A percentile compares a stretch with the other conserved stretches of the same genome.
Conservation (phyloP, 2,797 vertebrate species). For the Pangasius macronema region DNA sequence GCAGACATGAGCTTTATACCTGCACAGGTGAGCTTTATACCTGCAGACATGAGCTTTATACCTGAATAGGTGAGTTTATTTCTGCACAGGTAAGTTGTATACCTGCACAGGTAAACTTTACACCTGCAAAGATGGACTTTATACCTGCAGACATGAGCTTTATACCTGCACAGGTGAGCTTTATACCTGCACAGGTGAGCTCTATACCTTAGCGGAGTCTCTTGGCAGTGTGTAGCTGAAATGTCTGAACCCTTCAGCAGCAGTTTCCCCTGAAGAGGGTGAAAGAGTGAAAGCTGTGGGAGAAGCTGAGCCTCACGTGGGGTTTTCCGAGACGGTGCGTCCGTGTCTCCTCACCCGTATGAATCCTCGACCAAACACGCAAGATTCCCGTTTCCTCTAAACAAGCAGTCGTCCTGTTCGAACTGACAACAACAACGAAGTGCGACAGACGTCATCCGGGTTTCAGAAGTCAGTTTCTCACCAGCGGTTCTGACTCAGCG, state of each 20-base stretch:
- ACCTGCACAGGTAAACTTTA: background rate
- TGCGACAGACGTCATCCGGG: background rate
- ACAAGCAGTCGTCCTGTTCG: background rate
- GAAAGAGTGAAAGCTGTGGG: background rate
- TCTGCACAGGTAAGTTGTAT: background rate
- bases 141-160: background rate
- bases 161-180: background rate
- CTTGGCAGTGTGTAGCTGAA: background rate
- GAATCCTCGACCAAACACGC: background rate
- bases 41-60: constrained; percentile 45
- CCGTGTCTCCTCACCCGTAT: background rate
- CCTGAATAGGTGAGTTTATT: background rate
- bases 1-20: too few relatives aligned
- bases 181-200: background rate
- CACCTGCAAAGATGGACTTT: background rate
- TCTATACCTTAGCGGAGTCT: background rate
- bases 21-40: too few relatives aligned
- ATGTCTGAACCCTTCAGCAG: background rate
- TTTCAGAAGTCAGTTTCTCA: background rate
- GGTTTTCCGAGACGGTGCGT: background rate
- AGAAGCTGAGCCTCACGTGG: background rate
- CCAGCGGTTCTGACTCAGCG: background rate
- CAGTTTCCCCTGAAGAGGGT: background rate
- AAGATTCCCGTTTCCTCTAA: background rate
- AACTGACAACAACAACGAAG: background rate